Evolutionary conservation across 2,888 invertebrate genomes (phyloP), one percentile per base, ranked within the genome.

Genomic region (Caradrina clavipalpis): DNA sequence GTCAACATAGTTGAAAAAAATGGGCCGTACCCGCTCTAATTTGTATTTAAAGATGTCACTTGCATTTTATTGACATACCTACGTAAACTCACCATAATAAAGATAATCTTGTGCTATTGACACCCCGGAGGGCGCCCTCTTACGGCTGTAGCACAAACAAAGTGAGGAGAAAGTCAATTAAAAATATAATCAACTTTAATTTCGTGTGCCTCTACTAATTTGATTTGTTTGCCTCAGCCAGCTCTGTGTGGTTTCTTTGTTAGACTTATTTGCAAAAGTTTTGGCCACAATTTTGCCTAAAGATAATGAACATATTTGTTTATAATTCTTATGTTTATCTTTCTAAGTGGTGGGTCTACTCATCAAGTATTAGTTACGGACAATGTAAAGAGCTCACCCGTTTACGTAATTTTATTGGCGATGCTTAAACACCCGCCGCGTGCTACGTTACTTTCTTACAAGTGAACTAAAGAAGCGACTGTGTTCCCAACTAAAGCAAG

Each of bases 171-270:
- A 79, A 73, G 69, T 77, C 71, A 72, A 69, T 77, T 73, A 64
- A 70, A 69, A 82, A 66, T 51, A 67, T 60, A 79, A 73, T 81
- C 67, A 63, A 73, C 55, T 82, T 64, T 60, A 59, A 70, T 64
- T 66, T 76, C 61, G 56, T 47, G 62, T 63, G 55, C 65, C 56
- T 57, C n/a, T 54, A 70, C 67, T 69, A 72, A 72, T 78, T 81
- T 57, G 31, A 70, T 66, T 67, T 57, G 54, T 45, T 39, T 21
- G 22, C 19, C 42, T 21, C n/a, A 60, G 45, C 51, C 49, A 71
- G 49, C 53, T 50, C 7, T 45, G 22, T 39, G 57, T 54, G 72
- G 61, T 62, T 67, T 55, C 61, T 55, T 61, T 62, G 61, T 62
- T 35, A 47, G 21, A 56, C 51, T 64, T 61, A 67, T 57, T 62